A percentile compares a stretch with the other conserved stretches of the same genome.
These are phyloP conservation scores for Anagrus nilaparvatae DNA, from an alignment of 1,140 invertebrate genomes.

Conservation along the genomic window DNA sequence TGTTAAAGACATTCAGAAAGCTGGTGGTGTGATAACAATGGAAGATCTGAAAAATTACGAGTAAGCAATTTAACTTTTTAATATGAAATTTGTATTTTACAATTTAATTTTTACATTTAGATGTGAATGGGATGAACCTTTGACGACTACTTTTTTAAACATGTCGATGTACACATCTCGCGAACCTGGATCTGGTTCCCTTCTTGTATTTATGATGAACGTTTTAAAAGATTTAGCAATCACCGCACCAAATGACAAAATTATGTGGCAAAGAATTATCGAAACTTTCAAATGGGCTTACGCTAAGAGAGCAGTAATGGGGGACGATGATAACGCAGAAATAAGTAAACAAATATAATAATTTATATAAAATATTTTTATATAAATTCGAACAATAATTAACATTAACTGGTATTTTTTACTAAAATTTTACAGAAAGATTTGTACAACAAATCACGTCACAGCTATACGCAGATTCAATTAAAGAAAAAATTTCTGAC, in stretches of 20 bases:
- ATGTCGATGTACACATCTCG: conserved; percentile 60
- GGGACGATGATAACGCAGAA: no score
- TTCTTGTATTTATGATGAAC: conserved; percentile 72
- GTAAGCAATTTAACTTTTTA: conserved; percentile 26
- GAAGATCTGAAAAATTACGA: conserved; percentile 60
- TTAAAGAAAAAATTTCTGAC: no score
- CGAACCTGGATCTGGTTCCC: conserved; percentile 68
- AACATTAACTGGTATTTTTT: conserved; percentile 55
- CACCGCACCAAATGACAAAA: conserved; percentile 21
- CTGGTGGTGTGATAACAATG: conserved; percentile 65
- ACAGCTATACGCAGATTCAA: no score
- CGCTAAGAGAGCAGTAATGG: conserved; percentile 70
- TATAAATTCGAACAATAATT: conserved; percentile 50
- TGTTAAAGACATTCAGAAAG: conserved; percentile 54
- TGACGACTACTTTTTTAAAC: conserved; percentile 41
- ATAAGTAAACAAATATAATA: no score
- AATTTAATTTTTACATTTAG: conserved; percentile 27
- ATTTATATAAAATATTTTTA: conserved; percentile 44
- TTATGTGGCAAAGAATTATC: conserved; percentile 64
- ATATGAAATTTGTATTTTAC: neutral
- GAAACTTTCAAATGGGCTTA: conserved; percentile 92
- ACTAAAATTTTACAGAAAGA: no score
- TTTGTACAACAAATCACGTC: no score
- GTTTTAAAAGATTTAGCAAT: conserved; percentile 58
- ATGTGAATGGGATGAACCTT: conserved; percentile 48